Percentiles rank a stretch among this genome's conserved stretches.
Conservation (phyloP, 1,140 invertebrate species). For the Eciton burchellii region DNA sequence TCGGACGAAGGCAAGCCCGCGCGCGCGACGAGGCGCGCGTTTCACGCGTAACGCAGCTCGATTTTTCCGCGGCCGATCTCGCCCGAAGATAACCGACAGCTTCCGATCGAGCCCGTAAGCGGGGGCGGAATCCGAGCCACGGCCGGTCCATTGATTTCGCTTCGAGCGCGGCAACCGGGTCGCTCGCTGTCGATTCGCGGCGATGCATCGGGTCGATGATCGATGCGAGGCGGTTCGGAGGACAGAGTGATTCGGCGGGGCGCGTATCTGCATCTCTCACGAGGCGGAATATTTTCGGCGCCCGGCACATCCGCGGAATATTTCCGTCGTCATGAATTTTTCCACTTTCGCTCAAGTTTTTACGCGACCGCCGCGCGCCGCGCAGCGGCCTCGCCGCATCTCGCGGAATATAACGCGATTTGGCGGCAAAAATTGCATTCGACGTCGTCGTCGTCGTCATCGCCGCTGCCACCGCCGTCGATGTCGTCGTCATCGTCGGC, state of each 20-base stretch:
- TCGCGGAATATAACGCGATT: conserved; percentile 25
- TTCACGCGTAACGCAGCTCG: too few relatives aligned
- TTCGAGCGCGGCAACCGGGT: conserved; percentile 60
- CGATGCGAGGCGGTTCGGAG: background rate
- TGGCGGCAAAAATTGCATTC: conserved; percentile 20
- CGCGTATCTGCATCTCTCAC: conserved; percentile 62
- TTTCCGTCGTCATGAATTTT: conserved; percentile 55
- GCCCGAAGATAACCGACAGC: too few relatives aligned
- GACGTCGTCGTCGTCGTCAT: too few relatives aligned
- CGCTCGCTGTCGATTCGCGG: conserved; percentile 54
- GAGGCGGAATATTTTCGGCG: conserved; percentile 65
- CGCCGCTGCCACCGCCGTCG: too few relatives aligned
- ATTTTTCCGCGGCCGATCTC: too few relatives aligned
- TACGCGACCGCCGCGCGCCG: conserved; percentile 12
- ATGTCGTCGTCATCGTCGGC: too few relatives aligned
- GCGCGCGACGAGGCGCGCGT: too few relatives aligned
- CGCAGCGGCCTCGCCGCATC: background rate
- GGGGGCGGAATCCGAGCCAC: background rate
- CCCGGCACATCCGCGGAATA: conserved; percentile 34
- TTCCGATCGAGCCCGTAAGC: too few relatives aligned
- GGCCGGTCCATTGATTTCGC: conserved; percentile 47
- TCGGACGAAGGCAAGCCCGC: background rate
- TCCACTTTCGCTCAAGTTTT: conserved; percentile 52
- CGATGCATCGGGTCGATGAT: background rate
- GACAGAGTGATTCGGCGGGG: conserved; percentile 41